Percentiles rank a stretch among this genome's conserved stretches.
Evolutionary conservation across 2,797 vertebrate species (phyloP).

Genomic region (Pipistrellus pipistrellus): DNA sequence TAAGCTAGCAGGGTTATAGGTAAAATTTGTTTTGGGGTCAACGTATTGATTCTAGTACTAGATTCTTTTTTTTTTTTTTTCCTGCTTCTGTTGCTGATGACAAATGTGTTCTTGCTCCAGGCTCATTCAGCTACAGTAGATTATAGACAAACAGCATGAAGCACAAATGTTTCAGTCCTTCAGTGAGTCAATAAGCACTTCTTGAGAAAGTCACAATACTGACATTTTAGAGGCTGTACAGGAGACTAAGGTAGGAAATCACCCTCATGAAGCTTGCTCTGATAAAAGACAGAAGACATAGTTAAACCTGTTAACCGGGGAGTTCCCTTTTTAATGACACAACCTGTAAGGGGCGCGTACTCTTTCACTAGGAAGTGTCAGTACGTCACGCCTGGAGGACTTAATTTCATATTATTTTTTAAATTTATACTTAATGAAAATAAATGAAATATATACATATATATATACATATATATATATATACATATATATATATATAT

Average conservation of each 20-base stretch:
- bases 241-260: slow-evolving; percentile 50
- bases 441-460: no score
- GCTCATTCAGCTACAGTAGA: slow-evolving; percentile 23
- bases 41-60: background rate
- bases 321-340: no score
- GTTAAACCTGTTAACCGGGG: background rate
- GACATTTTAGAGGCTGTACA: background rate
- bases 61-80: slow-evolving; percentile 20
- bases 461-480: no score
- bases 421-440: no score
- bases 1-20: slow-evolving; percentile 22
- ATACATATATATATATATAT: no score
- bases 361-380: no score
- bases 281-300: slow-evolving; percentile 45
- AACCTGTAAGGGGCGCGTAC: no score
- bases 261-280: slow-evolving; percentile 10
- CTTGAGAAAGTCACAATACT: slow-evolving; percentile 15
- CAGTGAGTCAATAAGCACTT: slow-evolving; percentile 43
- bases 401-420: no score
- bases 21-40: slow-evolving; percentile 43
- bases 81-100: slow-evolving; percentile 20
- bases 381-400: no score
- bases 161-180: slow-evolving; percentile 54
- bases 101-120: slow-evolving; percentile 5
- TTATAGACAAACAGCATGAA: slow-evolving; percentile 51